Conservation (phyloP, 1,140 invertebrate genomes). For the Drosophila biarmipes region DNA sequence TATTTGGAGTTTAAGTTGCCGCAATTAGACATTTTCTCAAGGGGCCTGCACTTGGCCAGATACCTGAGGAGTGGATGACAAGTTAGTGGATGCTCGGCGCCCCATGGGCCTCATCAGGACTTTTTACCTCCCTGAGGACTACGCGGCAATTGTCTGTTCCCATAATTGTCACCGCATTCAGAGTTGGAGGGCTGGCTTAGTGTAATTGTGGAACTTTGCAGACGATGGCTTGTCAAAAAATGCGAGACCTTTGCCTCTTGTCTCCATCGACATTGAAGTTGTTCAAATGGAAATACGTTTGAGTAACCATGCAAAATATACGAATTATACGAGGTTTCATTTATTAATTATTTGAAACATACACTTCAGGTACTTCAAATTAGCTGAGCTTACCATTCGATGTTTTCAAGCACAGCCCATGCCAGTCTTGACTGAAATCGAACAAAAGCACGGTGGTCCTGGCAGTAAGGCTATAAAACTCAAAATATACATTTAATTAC, state of each 20-base stretch:
- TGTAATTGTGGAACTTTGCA: constrained; percentile 68
- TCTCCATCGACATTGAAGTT: constrained; percentile 12
- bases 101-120: constrained; percentile 23
- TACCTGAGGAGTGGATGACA: constrained; percentile 39
- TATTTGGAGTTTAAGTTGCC: constrained; percentile 79
- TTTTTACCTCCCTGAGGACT: constrained; percentile 7
- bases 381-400: neutral
- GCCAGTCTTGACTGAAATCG: constrained; percentile 37
- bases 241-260: constrained; percentile 19
- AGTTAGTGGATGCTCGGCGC: constrained; percentile 32
- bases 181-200: neutral
- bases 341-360: too few relatives aligned
- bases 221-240: constrained; percentile 41
- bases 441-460: constrained; percentile 27
- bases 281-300: constrained; percentile 5
- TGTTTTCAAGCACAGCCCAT: neutral
- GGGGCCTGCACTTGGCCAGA: constrained; percentile 46
- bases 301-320: constrained; percentile 2
- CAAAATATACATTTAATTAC: constrained; percentile 69
- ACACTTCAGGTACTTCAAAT: neutral
- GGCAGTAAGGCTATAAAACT: constrained; percentile 44
- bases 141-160: constrained; percentile 20
- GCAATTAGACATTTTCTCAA: constrained; percentile 75
- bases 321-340: constrained; percentile 3
- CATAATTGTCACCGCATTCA: constrained; percentile 14